Conservation (phyloP, 1,140 invertebrate species). For the Drosophila malerkotliana region DNA sequence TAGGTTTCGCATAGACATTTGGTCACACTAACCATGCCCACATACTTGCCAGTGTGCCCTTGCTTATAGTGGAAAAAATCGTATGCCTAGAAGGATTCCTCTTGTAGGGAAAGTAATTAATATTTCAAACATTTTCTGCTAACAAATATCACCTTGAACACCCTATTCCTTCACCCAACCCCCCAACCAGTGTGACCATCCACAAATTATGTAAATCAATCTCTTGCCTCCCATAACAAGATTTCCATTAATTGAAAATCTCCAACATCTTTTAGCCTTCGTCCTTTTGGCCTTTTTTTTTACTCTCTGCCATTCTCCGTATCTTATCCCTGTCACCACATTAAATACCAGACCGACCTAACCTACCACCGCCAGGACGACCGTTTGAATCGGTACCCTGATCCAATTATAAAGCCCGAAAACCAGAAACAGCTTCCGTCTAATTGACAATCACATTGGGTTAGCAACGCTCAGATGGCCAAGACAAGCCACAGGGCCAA, state of each 20-base stretch:
- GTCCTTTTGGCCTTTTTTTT: not conserved
- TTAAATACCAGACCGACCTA: not conserved
- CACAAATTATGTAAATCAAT: conserved; percentile 1
- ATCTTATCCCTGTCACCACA: not conserved
- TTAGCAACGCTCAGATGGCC: conserved; percentile 41
- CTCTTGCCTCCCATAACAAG: not conserved
- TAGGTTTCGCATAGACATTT: not conserved
- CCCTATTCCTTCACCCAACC: not conserved
- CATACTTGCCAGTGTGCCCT: too few relatives aligned
- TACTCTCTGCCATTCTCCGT: too few relatives aligned
- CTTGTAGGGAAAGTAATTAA: too few relatives aligned
- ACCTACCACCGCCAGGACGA: conserved; percentile 4
- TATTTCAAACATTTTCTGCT: too few relatives aligned
- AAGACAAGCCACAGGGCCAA: conserved; percentile 31
- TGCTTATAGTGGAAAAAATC: too few relatives aligned
- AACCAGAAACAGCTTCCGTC: conserved; percentile 39
- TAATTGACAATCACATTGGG: conserved; percentile 72
- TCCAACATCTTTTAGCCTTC: not conserved
- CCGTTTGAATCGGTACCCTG: conserved; percentile 4
- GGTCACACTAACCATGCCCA: not conserved
- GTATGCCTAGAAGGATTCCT: too few relatives aligned
- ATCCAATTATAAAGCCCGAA: conserved; percentile 43
- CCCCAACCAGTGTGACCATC: too few relatives aligned
- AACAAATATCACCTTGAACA: too few relatives aligned
- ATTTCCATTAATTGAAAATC: not conserved